A percentile compares a stretch with the other conserved stretches of the same genome.
phyloP scores from a whole-genome alignment of 2,113 vertebrate species.

The Budorcas taxicolor region DNA sequence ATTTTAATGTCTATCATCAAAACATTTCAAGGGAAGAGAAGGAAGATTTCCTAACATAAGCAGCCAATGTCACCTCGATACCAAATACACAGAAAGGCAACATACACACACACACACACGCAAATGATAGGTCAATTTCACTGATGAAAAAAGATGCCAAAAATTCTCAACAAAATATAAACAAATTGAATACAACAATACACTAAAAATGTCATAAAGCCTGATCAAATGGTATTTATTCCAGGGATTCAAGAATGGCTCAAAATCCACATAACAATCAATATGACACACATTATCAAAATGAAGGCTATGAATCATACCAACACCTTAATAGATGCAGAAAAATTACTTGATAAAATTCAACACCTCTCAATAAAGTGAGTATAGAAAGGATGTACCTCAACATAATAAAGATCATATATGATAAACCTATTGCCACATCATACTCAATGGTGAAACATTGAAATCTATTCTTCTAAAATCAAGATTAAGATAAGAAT shows the following conservation, averaged over 20 bases:
- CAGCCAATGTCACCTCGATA: background rate
- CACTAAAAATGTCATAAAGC: background rate
- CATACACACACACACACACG: background rate
- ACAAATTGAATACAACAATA: background rate
- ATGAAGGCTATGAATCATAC: background rate
- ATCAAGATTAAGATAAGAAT: background rate
- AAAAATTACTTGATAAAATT: background rate
- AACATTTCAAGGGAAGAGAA: background rate
- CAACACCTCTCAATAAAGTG: background rate
- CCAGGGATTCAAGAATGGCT: background rate
- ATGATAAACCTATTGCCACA: background rate
- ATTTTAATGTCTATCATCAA: background rate
- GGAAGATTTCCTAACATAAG: background rate
- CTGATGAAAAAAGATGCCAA: background rate
- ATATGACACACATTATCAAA: background rate
- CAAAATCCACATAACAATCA: background rate
- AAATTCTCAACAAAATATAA: background rate
- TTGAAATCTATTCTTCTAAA: background rate
- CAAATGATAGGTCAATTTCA: background rate
- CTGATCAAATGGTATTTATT: background rate
- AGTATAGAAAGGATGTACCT: background rate
- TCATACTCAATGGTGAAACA: background rate
- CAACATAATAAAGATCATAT: background rate
- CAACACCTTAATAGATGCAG: background rate
- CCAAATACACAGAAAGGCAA: background rate